Evolutionary conservation across 2,113 vertebrate genomes (phyloP).

Genomic region (Oncorhynchus keta): DNA sequence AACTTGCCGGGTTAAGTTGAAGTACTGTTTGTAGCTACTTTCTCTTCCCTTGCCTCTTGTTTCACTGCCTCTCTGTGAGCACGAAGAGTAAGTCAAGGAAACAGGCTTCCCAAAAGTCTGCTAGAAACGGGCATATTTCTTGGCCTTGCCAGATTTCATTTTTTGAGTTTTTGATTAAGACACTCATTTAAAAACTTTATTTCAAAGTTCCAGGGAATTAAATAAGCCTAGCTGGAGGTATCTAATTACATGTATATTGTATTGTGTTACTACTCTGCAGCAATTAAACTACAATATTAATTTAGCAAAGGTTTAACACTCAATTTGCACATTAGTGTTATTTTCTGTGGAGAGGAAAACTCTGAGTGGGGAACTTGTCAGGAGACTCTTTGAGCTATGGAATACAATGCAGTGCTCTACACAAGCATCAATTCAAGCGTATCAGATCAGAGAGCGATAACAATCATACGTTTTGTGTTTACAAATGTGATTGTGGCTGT

Average conservation of each 20-base stretch:
- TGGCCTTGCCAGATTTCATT: constrained; percentile 1
- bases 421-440: no score
- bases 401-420: no score
- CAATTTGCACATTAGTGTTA: constrained; percentile 33
- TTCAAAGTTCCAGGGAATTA: constrained; percentile 15
- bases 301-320: constrained; percentile 40
- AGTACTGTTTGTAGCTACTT: constrained; percentile 1
- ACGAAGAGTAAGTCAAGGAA: not conserved
- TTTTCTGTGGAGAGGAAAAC: constrained; percentile 14
- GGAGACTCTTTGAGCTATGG: no score
- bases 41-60: not conserved
- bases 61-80: not conserved
- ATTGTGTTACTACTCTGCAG: constrained; percentile 19
- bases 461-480: no score
- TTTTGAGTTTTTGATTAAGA: constrained; percentile 9
- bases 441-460: no score
- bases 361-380: constrained; percentile 27
- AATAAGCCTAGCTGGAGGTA: constrained; percentile 9
- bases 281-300: constrained; percentile 43
- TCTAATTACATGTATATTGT: constrained; percentile 21
- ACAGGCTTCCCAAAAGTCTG: not conserved
- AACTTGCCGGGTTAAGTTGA: constrained; percentile 6
- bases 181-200: constrained; percentile 17
- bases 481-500: no score
- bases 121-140: not conserved